Base-by-base conservation (phyloP, 1,140 invertebrate genomes). In the Portunus trituberculatus region DNA sequence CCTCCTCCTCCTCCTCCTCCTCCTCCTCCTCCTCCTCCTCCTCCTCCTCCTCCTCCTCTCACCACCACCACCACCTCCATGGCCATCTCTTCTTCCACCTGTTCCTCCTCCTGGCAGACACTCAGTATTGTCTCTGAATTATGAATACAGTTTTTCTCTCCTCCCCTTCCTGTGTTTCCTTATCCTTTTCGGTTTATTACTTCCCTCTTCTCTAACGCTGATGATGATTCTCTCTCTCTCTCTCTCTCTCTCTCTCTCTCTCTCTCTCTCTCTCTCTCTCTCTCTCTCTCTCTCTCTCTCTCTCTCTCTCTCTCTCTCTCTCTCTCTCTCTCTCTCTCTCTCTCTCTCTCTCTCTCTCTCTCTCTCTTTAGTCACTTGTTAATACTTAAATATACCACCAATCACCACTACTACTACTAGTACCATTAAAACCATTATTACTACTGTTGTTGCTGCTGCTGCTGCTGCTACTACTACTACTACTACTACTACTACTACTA, bases 111-210 rank as follows among this genome's bases (percentile, higher is more conserved):
- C 28, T 59, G n/a, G 52, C 12, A 14, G 59, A 67, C 90, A 16
- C 90, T 91, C 52, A 32, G 28, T 76, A 39, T 76, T 82, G 52
- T 76, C 28, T 59, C 90, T 91, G 28, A 52, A 59, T 91, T 76
- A 91, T 91, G 28, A 91, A 91, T 91, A 91, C 90, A 91, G 67
- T 91, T 91, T 91, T 91, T 76, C 67, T 76, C 67, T 76, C 46
- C 67, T 76, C 59, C 59, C 32, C 48, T 91, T 76, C 10, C n/a
- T 31, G 90, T 76, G 90, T 91, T 91, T 91, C 90, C 52, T 91
- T 91, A 91, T 91, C 90, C 90, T 76, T 32, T 25, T 76, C 48
- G 48, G 20, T 39, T 45, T 91, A 0, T 67, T 59, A 28, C 25
- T 12, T 31, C 90, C 39, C 14, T 32, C 0, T 25, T 25, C 25